phyloP scores from a whole-genome alignment of 2,113 vertebrate genomes.

The Urocynchramus pylzowi region DNA sequence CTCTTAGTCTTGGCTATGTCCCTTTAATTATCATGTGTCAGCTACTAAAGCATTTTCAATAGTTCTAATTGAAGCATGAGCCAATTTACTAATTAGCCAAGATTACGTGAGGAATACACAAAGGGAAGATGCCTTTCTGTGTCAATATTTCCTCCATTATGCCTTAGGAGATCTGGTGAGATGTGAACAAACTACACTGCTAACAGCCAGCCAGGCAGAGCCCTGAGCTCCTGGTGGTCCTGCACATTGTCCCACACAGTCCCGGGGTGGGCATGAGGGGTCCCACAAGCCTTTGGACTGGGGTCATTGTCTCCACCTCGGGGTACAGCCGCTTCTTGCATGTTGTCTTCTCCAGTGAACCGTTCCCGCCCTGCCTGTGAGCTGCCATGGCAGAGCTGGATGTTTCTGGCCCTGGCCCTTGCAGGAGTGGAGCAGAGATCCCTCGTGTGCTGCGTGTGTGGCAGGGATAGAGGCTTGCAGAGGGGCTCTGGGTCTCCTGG shows the following conservation, averaged over 20 bases:
- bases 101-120: conserved; percentile 22
- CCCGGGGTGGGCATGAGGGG: not conserved
- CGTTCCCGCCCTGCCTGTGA: not conserved
- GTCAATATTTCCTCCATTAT: conserved; percentile 22
- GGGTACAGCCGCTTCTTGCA: not conserved
- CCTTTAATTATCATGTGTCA: conserved; percentile 33
- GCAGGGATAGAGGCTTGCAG: not conserved
- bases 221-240: not conserved
- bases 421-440: not conserved
- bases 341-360: not conserved
- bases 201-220: not conserved
- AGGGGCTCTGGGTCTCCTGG: not conserved
- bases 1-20: not conserved
- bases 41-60: conserved; percentile 43
- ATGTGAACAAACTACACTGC: not conserved
- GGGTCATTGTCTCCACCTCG: accelerated
- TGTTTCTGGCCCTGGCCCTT: not conserved
- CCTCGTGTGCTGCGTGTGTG: accelerated
- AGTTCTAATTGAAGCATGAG: conserved; percentile 45
- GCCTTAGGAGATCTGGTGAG: not conserved
- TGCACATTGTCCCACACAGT: not conserved
- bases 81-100: conserved; percentile 53
- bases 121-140: conserved; percentile 4
- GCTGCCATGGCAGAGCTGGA: not conserved
- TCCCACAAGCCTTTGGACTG: not conserved